These are phyloP conservation scores for Astur gentilis DNA, from an alignment of 2,113 vertebrate genomes.

Conservation along the genomic window DNA sequence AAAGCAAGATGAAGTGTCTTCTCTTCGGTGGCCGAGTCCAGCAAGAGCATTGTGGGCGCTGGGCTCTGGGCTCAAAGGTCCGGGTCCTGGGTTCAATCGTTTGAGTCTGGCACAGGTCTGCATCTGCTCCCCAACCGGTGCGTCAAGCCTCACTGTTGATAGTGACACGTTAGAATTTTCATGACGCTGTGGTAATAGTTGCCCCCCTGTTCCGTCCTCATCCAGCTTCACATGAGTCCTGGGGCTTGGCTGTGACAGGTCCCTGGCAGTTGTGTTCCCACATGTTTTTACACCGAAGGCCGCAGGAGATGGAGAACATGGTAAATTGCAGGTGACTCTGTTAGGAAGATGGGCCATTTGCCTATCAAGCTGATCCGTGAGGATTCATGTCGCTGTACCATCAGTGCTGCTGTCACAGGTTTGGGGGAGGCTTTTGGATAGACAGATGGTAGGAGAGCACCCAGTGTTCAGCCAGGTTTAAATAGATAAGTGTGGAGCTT, in stretches of 20 bases:
- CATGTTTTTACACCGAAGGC: no score
- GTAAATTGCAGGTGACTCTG: neutral
- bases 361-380: fast-evolving
- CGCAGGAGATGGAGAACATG: neutral
- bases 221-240: neutral
- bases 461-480: neutral
- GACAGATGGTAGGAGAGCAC: neutral
- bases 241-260: neutral
- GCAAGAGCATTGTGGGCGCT: neutral
- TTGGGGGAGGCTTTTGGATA: neutral
- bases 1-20: neutral
- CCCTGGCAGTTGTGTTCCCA: neutral
- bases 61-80: neutral
- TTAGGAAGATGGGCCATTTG: neutral
- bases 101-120: neutral
- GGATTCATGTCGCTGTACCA: neutral
- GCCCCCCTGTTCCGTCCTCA: neutral
- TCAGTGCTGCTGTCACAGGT: neutral
- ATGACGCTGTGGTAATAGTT: neutral
- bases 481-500: neutral
- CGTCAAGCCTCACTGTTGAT: fast-evolving
- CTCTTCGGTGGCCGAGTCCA: neutral
- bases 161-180: neutral
- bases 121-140: fast-evolving
- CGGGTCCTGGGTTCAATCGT: neutral